Evolutionary conservation across 2,888 invertebrate genomes (phyloP).

Genomic region (Cosmopolites sordidus): DNA sequence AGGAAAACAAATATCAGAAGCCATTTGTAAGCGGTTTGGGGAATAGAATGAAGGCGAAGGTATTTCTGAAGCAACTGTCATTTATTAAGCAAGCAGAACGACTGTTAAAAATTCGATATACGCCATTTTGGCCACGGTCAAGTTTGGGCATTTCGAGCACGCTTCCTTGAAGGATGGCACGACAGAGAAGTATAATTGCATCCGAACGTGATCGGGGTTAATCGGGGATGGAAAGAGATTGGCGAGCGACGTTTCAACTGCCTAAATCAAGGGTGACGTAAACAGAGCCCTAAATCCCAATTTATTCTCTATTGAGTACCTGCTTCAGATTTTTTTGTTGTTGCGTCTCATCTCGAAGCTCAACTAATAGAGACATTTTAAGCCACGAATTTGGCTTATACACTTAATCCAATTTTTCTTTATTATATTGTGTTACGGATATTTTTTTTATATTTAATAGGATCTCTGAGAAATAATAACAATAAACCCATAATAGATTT

Average conservation of each 20-base stretch:
- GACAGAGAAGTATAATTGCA: constrained; percentile 44
- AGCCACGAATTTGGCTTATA: too few relatives aligned
- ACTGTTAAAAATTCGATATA: constrained; percentile 28
- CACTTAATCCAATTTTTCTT: too few relatives aligned
- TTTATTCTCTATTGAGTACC: constrained; percentile 1
- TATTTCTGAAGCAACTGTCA: constrained; percentile 19
- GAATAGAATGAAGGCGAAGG: constrained; percentile 22
- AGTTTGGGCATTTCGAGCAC: constrained; percentile 39
- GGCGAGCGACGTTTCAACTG: constrained; percentile 10
- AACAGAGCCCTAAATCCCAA: constrained; percentile 3
- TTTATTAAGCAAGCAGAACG: constrained; percentile 26
- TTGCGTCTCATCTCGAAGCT: too few relatives aligned
- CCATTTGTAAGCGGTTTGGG: constrained; percentile 24
- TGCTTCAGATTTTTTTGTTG: not conserved
- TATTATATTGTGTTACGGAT: too few relatives aligned
- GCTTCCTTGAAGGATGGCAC: constrained; percentile 42
- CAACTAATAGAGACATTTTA: too few relatives aligned
- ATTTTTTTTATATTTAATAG: too few relatives aligned
- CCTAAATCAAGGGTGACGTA: constrained; percentile 9
- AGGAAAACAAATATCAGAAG: constrained; percentile 21
- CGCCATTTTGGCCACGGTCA: constrained; percentile 26
- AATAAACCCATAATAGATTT: too few relatives aligned
- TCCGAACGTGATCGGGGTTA: constrained; percentile 40
- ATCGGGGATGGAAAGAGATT: constrained; percentile 17
- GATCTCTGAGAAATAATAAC: too few relatives aligned